phyloP scores from a whole-genome alignment of 2,113 vertebrate genomes.

The Limanda limanda region DNA sequence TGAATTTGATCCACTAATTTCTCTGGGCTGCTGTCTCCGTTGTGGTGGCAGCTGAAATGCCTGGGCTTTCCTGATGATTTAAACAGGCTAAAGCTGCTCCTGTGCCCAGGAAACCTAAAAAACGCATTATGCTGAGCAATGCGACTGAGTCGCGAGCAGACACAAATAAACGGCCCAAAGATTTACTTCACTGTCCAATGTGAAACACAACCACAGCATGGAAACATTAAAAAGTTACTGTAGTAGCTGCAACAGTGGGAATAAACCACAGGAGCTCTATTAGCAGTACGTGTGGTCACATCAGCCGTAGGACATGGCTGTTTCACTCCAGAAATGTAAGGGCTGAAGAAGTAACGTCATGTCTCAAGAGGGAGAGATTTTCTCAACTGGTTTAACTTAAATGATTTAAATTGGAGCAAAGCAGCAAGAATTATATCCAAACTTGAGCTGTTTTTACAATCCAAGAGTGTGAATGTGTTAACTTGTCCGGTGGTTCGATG shows the following conservation, averaged over 20 bases:
- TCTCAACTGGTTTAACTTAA: conserved; percentile 1
- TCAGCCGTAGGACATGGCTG: conserved; percentile 30
- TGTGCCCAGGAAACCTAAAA: conserved; percentile 43
- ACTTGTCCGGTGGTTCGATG: neutral
- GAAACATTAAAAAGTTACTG: conserved; percentile 53
- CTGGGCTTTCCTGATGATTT: conserved; percentile 53
- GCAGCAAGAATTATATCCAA: neutral
- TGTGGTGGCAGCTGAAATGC: conserved; percentile 48
- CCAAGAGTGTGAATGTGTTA: neutral
- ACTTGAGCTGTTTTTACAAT: no score
- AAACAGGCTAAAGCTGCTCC: conserved; percentile 46
- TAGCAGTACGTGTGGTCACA: conserved; percentile 55
- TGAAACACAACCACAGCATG: conserved; percentile 58
- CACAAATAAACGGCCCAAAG: conserved; percentile 36
- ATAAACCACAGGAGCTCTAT: conserved; percentile 30
- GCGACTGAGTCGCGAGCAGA: conserved; percentile 1
- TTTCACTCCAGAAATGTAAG: conserved; percentile 16
- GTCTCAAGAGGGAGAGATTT: neutral
- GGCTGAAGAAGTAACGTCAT: neutral
- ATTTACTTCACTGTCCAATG: conserved; percentile 31
- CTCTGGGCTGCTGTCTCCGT: conserved; percentile 23
- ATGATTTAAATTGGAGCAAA: neutral
- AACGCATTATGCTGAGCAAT: conserved; percentile 47
- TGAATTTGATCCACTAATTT: conserved; percentile 52
- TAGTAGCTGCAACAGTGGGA: conserved; percentile 20